Base-by-base conservation (phyloP, 30 jellyfish, hydroid and myxozoan species). In the Nemopilema nomurai region DNA sequence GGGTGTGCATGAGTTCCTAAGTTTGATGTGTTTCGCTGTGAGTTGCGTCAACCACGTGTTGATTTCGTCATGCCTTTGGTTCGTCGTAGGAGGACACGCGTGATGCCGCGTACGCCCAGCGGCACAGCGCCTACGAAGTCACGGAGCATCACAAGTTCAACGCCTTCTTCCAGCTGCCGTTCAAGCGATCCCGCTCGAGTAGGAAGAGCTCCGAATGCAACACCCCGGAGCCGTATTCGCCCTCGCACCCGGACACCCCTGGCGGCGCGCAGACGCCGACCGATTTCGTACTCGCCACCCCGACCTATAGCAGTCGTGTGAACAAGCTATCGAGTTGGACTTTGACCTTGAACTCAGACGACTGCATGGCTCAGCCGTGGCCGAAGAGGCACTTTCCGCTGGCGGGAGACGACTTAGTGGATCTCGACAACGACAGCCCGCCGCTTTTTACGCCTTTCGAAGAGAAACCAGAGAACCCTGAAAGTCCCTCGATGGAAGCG, bases 151-250 rank as follows among this genome's bases (percentile, higher is more conserved):
- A 88, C 30, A 74, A 95, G 71, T 94, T 88, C 85, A 73, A 94
- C 1, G 92, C 89, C 67, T 94, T 65, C 87, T 90, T 94, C 64
- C 99, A 89, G 76, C 50, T 81, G 67, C 93, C 96, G 18, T 8
- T 82, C 1, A 96, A 95, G 8, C 88, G 96, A 50, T 77, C 86
- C 4, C 90, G 97, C 29, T 77, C 97, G 25, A 50, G 57, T 28
- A 88, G 97, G 18, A 90, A 78, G 76, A 73, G 86, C 77, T 90
- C 97, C 27, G 99, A 94, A 67, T 95, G 99, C 81, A 90, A 84
- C 69, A 85, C 91, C 27, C 96, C 99, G 0, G 99, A 94, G 49
- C 99, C 99, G 4, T 94, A 95, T 80, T 94, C 99, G 24, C 99
- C 99, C 31, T 65, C 75, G 6, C 81, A 76, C 67, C 84, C 88